A percentile compares a stretch with the other conserved stretches of the same genome.
Evolutionary conservation across 2,113 vertebrate species (phyloP).

Genomic region (Pteronura brasiliensis): DNA sequence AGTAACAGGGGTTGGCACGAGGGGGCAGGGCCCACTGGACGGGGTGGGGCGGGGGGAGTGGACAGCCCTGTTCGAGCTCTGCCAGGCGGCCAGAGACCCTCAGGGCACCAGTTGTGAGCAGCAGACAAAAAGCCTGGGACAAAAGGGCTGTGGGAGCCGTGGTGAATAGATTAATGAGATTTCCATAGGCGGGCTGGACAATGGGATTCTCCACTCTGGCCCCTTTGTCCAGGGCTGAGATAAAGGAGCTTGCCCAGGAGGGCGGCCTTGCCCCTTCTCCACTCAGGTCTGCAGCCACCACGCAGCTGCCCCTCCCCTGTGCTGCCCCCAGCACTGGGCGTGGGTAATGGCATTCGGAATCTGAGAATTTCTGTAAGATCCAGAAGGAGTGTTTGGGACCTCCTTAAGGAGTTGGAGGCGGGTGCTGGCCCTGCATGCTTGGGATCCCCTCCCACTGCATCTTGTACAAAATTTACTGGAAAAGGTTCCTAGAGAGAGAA

Average conservation of each 20-base stretch:
- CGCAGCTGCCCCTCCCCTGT: slow-evolving; percentile 82
- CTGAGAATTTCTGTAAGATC: neutral
- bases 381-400: neutral
- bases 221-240: slow-evolving; percentile 91
- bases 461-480: neutral
- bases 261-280: slow-evolving; percentile 81
- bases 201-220: slow-evolving; percentile 89
- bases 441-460: neutral
- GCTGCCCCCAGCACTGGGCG: neutral
- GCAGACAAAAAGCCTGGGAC: slow-evolving; percentile 74
- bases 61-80: slow-evolving; percentile 15
- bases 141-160: slow-evolving; percentile 82
- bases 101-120: slow-evolving; percentile 65
- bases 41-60: neutral
- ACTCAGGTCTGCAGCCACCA: slow-evolving; percentile 86
- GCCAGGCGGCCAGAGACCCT: slow-evolving; percentile 70
- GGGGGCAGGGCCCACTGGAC: neutral
- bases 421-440: neutral
- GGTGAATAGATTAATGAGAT: slow-evolving; percentile 98
- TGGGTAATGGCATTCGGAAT: neutral
- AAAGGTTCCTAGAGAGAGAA: neutral
- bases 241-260: slow-evolving; percentile 82
- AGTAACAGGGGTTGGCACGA: slow-evolving; percentile 20
- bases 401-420: neutral
- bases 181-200: slow-evolving; percentile 95